Conservation (phyloP, 2,797 vertebrate genomes). For the Hemitrygon akajei region DNA sequence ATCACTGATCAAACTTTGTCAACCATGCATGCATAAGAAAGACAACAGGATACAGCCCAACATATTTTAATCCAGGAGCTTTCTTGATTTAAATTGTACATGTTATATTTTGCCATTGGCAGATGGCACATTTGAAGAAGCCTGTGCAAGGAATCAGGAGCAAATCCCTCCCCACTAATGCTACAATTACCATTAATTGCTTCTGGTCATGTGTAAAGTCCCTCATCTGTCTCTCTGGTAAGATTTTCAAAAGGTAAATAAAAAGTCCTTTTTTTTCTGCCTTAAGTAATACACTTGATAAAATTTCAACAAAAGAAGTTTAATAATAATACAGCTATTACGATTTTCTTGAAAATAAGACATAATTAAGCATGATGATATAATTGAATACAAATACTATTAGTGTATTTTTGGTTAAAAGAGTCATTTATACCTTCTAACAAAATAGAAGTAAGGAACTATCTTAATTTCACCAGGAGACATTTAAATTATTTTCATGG, state of each 20-base stretch:
- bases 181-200: constrained; percentile 23
- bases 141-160: not conserved
- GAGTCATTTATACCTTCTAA: not conserved
- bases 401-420: not conserved
- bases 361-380: not conserved
- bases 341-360: not conserved
- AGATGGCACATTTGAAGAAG: not conserved
- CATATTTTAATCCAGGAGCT: not conserved
- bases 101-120: not conserved
- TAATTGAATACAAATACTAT: not conserved
- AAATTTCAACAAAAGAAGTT: not conserved
- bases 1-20: not conserved
- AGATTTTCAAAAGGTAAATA: not conserved
- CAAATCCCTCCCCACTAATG: not conserved
- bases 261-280: not conserved
- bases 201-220: constrained; percentile 7
- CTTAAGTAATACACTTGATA: not conserved
- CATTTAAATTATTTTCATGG: not conserved
- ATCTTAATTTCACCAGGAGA: not conserved
- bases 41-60: not conserved
- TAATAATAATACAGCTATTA: not conserved
- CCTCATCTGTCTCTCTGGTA: not conserved
- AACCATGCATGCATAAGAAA: not conserved
- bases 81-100: not conserved
- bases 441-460: not conserved